Evolutionary conservation across 1,140 invertebrate species (phyloP), one percentile per base, ranked within the genome.

Genomic region (Tetramorium simillimum): DNA sequence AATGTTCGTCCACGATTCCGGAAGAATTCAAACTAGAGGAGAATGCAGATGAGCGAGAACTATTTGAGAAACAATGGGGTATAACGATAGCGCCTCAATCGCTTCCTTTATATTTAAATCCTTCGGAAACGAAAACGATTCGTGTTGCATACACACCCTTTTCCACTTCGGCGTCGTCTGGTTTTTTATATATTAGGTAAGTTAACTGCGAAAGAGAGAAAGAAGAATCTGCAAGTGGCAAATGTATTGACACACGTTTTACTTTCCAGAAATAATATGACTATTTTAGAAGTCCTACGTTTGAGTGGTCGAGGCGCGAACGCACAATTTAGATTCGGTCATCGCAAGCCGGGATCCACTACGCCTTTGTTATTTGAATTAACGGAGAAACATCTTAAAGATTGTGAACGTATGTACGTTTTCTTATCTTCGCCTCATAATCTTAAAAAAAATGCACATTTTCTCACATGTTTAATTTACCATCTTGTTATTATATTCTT

Each of bases 261-360:
- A 49, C 69, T 21, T 87, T 85, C 67, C 94, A 97, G 99, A 91
- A 99, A 99, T 94, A 99, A 99, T 95, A 96, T 99, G 89, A 99
- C 99, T 0, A 97, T 98, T 65, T 95, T 99, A 89, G 99, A 99
- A 95, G 96, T 97, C 18, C 95, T 99, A 16, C 96, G 97, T 88
- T 92, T 99, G 43, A 96, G 96, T 67, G 99, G 98, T 0, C 96
- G 97, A 90, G 98, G 98, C 16, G 98, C 98, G 1, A 94, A 97
- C 88, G 98, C 98, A 12, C 97, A 98, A 93, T 97, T 99, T 93
- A 97, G 98, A 92, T 97, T 99, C 92, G 98, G 97, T n/a, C 99
- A 98, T 94, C 97, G 98, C 1, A 97, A 97, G 67, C 97, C 98
- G 0, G 98, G 98, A 7, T 97, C 97, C 0, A 92, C 93, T 14